Evolutionary conservation across 2,113 vertebrate species (phyloP).

Genomic region (Grallaria varia): DNA sequence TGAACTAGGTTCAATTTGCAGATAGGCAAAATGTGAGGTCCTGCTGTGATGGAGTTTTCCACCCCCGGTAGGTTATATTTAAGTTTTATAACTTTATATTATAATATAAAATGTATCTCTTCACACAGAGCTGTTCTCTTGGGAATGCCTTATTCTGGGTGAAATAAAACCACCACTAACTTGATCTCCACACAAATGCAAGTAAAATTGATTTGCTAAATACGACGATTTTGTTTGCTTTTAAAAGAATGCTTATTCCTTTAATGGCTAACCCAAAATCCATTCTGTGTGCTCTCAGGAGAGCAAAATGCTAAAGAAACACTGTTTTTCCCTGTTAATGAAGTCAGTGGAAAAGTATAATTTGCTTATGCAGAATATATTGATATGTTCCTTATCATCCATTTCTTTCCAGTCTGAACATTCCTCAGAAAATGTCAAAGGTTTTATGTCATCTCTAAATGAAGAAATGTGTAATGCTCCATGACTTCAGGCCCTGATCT

Average conservation of each 20-base stretch:
- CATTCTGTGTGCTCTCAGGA: neutral
- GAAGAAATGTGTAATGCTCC: conserved; percentile 38
- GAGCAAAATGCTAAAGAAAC: neutral
- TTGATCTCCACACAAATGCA: conserved; percentile 49
- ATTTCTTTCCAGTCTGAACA: conserved; percentile 23
- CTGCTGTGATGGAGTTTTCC: conserved; percentile 47
- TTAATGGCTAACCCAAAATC: neutral
- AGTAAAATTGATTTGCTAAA: conserved; percentile 67
- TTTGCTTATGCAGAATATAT: neutral
- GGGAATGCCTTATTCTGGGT: conserved; percentile 50
- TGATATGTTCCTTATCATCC: neutral
- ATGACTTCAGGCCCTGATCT: conserved; percentile 52
- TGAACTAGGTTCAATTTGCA: neutral
- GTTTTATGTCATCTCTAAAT: conserved; percentile 52
- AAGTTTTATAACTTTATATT: conserved; percentile 41
- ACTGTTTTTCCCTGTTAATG: neutral
- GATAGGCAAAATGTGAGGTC: conserved; percentile 22
- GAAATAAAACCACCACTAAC: conserved; percentile 44
- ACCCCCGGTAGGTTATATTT: conserved; percentile 39
- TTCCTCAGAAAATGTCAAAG: conserved; percentile 61
- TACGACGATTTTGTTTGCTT: conserved; percentile 37
- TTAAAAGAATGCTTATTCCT: conserved; percentile 11
- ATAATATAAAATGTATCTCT: conserved; percentile 30
- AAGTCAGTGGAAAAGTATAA: neutral
- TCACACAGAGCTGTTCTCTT: conserved; percentile 32